phyloP scores from a whole-genome alignment of 2,888 invertebrate genomes.

The Thysanoteuthis rhombus region DNA sequence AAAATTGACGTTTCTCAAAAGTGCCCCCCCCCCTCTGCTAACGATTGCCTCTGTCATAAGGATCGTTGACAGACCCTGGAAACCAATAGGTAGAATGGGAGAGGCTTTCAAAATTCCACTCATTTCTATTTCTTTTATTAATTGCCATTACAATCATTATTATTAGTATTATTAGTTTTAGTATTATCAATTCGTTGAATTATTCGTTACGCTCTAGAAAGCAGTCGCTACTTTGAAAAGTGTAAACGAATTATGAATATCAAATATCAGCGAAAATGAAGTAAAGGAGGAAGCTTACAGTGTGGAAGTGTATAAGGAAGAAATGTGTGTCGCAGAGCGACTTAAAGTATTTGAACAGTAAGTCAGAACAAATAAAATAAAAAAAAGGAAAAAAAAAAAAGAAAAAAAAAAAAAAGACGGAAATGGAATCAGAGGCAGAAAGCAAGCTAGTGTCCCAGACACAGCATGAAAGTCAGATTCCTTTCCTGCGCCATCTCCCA shows the following conservation, averaged over 20 bases:
- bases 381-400: not conserved
- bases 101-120: too few relatives aligned
- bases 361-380: not conserved
- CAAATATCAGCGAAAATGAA: not conserved
- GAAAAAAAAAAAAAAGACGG: not conserved
- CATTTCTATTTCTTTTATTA: not conserved
- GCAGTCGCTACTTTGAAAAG: not conserved
- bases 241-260: constrained; percentile 1
- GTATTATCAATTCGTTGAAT: not conserved
- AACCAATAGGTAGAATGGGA: too few relatives aligned
- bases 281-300: too few relatives aligned
- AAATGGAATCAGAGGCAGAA: constrained; percentile 12
- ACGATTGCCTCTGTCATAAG: too few relatives aligned
- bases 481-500: not conserved
- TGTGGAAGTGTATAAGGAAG: not conserved
- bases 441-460: not conserved
- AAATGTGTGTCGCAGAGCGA: not conserved
- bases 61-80: too few relatives aligned
- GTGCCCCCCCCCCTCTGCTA: too few relatives aligned
- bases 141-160: too few relatives aligned
- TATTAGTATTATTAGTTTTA: too few relatives aligned
- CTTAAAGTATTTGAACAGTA: not conserved
- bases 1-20: too few relatives aligned
- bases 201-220: not conserved
- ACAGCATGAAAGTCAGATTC: not conserved